Percentiles rank a stretch among this genome's conserved stretches.
Conservation (phyloP, 2,113 vertebrate genomes). For the Amazona guildingii region DNA sequence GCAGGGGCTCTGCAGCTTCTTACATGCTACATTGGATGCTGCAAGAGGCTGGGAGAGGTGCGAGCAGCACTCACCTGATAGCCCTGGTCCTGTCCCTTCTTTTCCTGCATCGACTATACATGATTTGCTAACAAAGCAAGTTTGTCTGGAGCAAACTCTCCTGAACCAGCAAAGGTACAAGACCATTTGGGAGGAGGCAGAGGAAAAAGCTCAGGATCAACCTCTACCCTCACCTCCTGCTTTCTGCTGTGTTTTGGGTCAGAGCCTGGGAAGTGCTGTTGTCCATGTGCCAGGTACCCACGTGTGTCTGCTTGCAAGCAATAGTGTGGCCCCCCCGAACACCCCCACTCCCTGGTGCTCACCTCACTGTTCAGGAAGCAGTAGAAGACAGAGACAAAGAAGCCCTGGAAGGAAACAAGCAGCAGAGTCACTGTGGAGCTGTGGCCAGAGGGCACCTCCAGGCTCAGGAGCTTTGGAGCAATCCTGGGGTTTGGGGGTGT, state of each 20-base stretch:
- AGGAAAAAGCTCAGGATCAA: background rate
- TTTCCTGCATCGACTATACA: background rate
- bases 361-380: slow-evolving; percentile 94
- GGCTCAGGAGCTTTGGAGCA: background rate
- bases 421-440: background rate
- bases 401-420: slow-evolving; percentile 79
- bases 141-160: background rate
- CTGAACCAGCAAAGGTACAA: background rate
- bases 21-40: accelerated
- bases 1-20: background rate
- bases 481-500: background rate
- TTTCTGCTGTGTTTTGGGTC: background rate
- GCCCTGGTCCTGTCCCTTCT: background rate
- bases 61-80: accelerated
- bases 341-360: slow-evolving; percentile 20
- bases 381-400: slow-evolving; percentile 93
- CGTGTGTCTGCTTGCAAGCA: background rate
- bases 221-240: background rate
- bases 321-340: background rate
- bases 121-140: background rate
- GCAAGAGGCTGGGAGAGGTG: background rate
- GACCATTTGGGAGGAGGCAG: background rate
- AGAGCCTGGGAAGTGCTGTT: background rate
- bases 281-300: background rate
- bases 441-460: background rate